Evolutionary conservation across 2,113 vertebrate species (phyloP).

Genomic region (Plestiodon gilberti): DNA sequence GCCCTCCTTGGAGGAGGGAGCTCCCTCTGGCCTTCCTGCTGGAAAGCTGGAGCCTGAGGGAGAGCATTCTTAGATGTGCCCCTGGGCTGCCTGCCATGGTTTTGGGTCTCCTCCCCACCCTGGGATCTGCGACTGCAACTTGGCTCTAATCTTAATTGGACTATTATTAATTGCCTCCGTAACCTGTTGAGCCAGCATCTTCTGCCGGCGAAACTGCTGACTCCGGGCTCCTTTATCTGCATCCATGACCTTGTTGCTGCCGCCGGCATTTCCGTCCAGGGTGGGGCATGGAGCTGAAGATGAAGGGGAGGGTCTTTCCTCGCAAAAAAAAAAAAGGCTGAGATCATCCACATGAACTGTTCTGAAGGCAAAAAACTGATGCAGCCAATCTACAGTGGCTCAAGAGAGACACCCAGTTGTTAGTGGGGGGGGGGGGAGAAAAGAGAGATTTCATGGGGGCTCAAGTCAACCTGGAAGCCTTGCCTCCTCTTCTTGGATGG

Average conservation of each 20-base stretch:
- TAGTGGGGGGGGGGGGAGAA: too few relatives aligned
- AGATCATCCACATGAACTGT: neutral
- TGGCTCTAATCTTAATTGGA: conserved; percentile 69
- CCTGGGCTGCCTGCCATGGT: neutral
- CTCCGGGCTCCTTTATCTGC: conserved; percentile 61
- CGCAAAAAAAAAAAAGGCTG: neutral
- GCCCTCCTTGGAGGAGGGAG: conserved; percentile 57
- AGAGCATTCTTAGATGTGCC: neutral
- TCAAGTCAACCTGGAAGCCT: neutral
- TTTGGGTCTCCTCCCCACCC: neutral
- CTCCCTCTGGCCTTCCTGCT: neutral
- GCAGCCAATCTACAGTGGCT: too few relatives aligned
- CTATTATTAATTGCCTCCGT: conserved; percentile 45
- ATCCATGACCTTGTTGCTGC: conserved; percentile 7
- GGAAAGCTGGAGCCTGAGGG: neutral
- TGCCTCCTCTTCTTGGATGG: neutral
- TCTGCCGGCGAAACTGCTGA: conserved; percentile 53
- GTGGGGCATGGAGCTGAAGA: neutral
- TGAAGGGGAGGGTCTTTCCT: neutral
- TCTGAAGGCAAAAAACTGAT: too few relatives aligned
- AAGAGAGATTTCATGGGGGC: too few relatives aligned
- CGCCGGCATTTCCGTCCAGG: neutral
- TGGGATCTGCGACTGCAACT: conserved; percentile 43
- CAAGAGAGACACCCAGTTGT: too few relatives aligned
- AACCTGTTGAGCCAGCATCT: conserved; percentile 72